Percentiles rank a stretch among this genome's conserved stretches.
phyloP scores from a whole-genome alignment of 2,113 vertebrate species.

The Siniperca knerii region DNA sequence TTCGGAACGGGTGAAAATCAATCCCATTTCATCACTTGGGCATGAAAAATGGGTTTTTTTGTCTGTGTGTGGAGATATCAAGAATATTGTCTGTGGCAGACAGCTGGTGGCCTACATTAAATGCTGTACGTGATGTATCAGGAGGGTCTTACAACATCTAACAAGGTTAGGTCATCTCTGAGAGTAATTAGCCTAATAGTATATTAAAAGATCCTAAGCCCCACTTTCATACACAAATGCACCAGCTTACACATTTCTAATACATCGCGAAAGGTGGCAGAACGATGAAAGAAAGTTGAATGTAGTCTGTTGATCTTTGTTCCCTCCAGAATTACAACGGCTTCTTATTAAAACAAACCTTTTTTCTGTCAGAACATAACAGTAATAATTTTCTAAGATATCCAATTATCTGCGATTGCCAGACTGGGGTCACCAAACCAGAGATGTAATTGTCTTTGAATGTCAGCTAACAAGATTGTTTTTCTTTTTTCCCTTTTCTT shows the following conservation, averaged over 20 bases:
- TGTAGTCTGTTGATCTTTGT: not conserved
- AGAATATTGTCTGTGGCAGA: not conserved
- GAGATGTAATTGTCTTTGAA: not conserved
- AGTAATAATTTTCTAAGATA: not conserved
- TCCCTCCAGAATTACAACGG: not conserved
- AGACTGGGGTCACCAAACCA: slow-evolving; percentile 2
- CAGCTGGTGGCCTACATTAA: slow-evolving; percentile 28
- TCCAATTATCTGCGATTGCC: not conserved
- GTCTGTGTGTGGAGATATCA: not conserved
- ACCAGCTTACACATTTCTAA: slow-evolving; percentile 20
- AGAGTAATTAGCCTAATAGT: not conserved
- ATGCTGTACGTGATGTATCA: slow-evolving; percentile 4
- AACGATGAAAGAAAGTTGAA: not conserved
- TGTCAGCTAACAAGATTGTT: not conserved
- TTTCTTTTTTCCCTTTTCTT: not conserved
- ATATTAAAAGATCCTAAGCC: not conserved
- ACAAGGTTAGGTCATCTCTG: not conserved
- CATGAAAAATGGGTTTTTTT: not conserved
- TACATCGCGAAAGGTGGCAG: not conserved
- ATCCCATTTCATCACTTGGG: not conserved
- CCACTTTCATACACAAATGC: not conserved
- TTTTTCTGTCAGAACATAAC: slow-evolving; percentile 8
- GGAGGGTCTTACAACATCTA: slow-evolving; percentile 12
- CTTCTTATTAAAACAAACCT: slow-evolving; percentile 13
- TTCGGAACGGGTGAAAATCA: not conserved